A percentile compares a stretch with the other conserved stretches of the same genome.
These are phyloP conservation scores for Philaethria dido DNA, from an alignment of 2,888 invertebrate genomes.

Conservation along the genomic window DNA sequence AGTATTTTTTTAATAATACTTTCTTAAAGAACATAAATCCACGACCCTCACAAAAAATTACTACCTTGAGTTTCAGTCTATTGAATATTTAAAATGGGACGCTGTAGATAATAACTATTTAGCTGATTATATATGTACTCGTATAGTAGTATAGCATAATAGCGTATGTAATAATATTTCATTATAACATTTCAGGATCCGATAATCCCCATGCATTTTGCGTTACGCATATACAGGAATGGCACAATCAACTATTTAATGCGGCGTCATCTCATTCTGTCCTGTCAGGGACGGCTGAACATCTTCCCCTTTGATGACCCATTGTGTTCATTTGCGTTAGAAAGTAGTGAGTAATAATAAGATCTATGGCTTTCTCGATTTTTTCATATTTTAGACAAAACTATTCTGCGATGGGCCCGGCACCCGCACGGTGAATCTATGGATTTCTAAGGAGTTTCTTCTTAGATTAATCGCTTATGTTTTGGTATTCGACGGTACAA, in stretches of 20 bases:
- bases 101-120: too few relatives aligned
- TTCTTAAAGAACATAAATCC: too few relatives aligned
- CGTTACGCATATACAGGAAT: slow-evolving; percentile 95
- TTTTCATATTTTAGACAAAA: background rate
- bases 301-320: slow-evolving; percentile 98
- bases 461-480: too few relatives aligned
- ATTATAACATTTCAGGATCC: slow-evolving; percentile 86
- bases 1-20: too few relatives aligned
- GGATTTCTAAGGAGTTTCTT: too few relatives aligned
- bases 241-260: slow-evolving; percentile 97
- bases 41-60: background rate
- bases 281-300: slow-evolving; percentile 96
- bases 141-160: background rate
- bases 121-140: background rate
- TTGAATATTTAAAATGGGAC: too few relatives aligned
- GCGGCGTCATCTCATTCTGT: slow-evolving; percentile 95
- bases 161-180: slow-evolving; percentile 20
- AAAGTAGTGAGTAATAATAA: slow-evolving; percentile 92
- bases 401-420: too few relatives aligned
- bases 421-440: too few relatives aligned
- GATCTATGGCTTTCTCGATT: background rate
- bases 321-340: slow-evolving; percentile 97
- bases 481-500: too few relatives aligned
- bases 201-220: slow-evolving; percentile 96
- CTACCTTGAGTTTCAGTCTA: too few relatives aligned